A percentile compares a stretch with the other conserved stretches of the same genome.
Evolutionary conservation across 1,140 invertebrate genomes (phyloP).

Genomic region (Neodiprion lecontei): DNA sequence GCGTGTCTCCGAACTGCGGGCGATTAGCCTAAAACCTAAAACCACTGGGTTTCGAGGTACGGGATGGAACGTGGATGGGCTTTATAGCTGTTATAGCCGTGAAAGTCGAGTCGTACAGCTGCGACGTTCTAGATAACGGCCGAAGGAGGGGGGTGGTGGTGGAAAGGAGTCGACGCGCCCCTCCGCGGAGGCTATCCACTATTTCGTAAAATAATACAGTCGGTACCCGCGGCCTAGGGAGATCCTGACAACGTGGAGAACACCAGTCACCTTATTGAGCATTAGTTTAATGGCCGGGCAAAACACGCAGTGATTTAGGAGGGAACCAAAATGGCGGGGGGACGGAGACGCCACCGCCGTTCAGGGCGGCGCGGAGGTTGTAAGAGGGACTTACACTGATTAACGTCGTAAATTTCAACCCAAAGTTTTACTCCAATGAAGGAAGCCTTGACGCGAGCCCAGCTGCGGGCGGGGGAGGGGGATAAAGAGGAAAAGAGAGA

Average conservation of each 20-base stretch:
- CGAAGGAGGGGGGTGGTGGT: neutral
- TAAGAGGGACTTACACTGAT: constrained; percentile 25
- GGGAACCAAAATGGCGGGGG: neutral
- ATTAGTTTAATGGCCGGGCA: constrained; percentile 32
- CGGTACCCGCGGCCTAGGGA: neutral
- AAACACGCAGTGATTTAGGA: constrained; percentile 19
- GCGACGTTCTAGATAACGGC: neutral
- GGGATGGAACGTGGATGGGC: too few relatives aligned
- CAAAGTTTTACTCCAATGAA: constrained; percentile 9
- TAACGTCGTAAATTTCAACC: constrained; percentile 25
- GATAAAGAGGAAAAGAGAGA: neutral
- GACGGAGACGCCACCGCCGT: neutral
- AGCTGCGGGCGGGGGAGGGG: neutral
- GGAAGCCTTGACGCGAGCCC: neutral
- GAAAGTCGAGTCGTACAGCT: neutral
- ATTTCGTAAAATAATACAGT: neutral
- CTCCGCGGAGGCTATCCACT: neutral
- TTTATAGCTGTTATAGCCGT: too few relatives aligned
- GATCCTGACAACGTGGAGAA: constrained; percentile 7
- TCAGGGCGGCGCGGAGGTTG: constrained; percentile 9
- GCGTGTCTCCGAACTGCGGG: too few relatives aligned
- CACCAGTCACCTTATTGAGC: constrained; percentile 29
- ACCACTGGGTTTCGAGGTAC: too few relatives aligned
- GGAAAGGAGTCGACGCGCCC: too few relatives aligned
- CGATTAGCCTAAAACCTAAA: too few relatives aligned